phyloP scores from a whole-genome alignment of 1,140 invertebrate species.

The Zeugodacus cucurbitae region DNA sequence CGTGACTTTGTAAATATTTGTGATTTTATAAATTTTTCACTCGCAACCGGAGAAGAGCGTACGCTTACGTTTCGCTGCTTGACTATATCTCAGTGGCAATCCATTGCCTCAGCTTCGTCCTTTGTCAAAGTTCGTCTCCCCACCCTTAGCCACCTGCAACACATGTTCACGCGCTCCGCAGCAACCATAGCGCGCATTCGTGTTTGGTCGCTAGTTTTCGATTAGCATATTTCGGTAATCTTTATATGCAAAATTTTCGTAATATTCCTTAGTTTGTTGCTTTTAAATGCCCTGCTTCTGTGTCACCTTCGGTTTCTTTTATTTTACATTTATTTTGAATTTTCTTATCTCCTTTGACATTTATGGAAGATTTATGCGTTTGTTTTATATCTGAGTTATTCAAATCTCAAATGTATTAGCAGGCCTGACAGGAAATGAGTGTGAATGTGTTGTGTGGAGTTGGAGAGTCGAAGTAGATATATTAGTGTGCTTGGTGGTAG shows the following conservation, averaged over 20 bases:
- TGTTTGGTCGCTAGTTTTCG: not conserved
- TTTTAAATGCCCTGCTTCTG: conserved; percentile 15
- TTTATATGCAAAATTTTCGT: not conserved
- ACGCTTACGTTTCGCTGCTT: not conserved
- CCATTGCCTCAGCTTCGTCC: not conserved
- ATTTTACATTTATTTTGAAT: not conserved
- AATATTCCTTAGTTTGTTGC: not conserved
- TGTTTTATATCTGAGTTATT: not conserved
- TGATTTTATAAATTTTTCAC: conserved; percentile 30
- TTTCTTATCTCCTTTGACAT: conserved; percentile 1
- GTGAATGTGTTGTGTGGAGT: not conserved
- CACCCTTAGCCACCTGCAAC: not conserved
- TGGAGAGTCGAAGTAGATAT: not conserved
- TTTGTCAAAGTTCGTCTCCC: not conserved
- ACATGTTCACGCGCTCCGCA: not conserved
- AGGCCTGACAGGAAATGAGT: not conserved
- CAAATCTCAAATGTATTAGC: not conserved
- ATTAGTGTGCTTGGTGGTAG: not conserved
- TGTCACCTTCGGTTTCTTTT: not conserved
- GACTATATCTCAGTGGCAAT: not conserved
- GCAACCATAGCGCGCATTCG: not conserved
- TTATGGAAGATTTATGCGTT: conserved; percentile 21
- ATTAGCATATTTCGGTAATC: not conserved
- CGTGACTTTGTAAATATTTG: conserved; percentile 19
- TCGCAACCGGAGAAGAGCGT: not conserved